Evolutionary conservation across 2,797 vertebrate genomes (phyloP), one percentile per base, ranked within the genome.

Genomic region (Brachyrhaphis roseni): DNA sequence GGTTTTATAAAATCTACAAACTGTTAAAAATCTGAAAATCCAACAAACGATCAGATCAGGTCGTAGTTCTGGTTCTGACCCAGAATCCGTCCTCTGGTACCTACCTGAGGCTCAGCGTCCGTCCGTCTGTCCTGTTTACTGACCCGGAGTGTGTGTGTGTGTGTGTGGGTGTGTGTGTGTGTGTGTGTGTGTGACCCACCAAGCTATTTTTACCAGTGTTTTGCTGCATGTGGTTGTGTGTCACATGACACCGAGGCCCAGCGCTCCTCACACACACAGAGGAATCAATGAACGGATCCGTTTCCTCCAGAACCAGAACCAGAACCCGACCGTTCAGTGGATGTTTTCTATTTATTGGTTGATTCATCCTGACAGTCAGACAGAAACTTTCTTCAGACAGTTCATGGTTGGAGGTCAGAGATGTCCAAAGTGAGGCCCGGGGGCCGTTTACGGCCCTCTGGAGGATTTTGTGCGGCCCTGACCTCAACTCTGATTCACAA

Each of bases 151-250:
- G 36, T 59, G 16, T 81, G 79, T 68, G 78, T 57, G 80, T 82
- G 86, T 45, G 45, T 49, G 47, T 20, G 47, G 20, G 18, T 72
- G 71, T 51, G 57, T 77, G 78, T 64, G 78, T 62, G 80, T 82
- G 86, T 72, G 71, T 62, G 57, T 77, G 79, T 66, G 77, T 46
- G 80, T 82, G 86, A 90, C 78, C 55, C 80, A 84, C 0, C 59
- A 3, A n/a, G 75, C 80, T 91, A 91, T 89, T 88, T 88, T 87
- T 92, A 92, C 62, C 79, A 39, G 47, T 31, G 12, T 51, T 53
- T 43, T 13, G 36, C 18, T 75, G 59, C 23, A n/a, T 47, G 59
- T n/a, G 59, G 5, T 46, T 59, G 34, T 10, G 62, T 20, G 78
- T 78, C 82, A 87, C 78, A 87, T 80, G 74, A 70, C 47, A 11